Conservation (phyloP, 2,888 invertebrate genomes). For the Isoperla grammatica region DNA sequence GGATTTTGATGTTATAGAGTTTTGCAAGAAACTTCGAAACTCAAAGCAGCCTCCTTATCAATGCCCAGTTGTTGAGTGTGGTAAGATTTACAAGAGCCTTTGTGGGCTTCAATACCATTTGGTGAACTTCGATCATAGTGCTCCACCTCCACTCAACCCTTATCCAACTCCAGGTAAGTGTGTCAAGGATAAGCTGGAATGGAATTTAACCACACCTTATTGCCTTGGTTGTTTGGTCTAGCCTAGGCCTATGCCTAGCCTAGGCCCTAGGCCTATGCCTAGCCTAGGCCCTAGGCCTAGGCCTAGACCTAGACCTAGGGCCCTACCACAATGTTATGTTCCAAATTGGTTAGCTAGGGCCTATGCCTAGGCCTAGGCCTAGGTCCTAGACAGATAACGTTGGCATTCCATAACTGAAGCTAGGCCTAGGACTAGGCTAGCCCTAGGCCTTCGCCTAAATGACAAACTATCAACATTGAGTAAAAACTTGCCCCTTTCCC, state of each 20-base stretch:
- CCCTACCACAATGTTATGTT: no score
- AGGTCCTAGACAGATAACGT: neutral
- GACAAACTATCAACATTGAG: no score
- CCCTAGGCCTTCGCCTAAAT: no score
- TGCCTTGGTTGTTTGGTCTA: no score
- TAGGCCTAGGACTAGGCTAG: no score
- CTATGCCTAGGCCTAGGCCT: no score
- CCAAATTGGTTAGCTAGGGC: neutral
- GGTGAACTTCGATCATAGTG: conserved; percentile 78
- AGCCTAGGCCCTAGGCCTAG: no score
- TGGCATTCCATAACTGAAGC: neutral
- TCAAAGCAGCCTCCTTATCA: conserved; percentile 79
- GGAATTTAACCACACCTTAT: no score
- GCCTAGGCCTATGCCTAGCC: no score
- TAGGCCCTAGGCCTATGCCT: neutral
- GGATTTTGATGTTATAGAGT: conserved; percentile 81
- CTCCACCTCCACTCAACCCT: conserved; percentile 60
- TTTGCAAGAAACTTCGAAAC: conserved; percentile 73
- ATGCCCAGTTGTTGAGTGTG: conserved; percentile 80
- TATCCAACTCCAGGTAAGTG: conserved; percentile 47
- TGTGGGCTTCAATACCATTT: conserved; percentile 82
- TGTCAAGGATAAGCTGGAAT: no score
- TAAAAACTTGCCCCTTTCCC: no score
- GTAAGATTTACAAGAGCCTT: conserved; percentile 78
- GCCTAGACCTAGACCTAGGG: no score